These are phyloP conservation scores for Platerodrilus igneus DNA, from an alignment of 2,888 invertebrate genomes.

Conservation along the genomic window DNA sequence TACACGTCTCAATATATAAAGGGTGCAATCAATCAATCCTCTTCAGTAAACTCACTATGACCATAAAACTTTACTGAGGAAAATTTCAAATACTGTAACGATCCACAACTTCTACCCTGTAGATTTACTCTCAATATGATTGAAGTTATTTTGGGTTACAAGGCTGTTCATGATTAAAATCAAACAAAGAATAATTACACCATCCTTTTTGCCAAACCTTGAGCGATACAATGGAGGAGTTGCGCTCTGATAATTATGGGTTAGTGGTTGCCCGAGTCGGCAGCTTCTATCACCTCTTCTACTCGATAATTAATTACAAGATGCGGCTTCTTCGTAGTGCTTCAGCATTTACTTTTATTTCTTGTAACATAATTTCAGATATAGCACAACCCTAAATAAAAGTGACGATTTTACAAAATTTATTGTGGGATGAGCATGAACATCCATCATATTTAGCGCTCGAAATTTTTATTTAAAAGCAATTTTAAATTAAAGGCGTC, in stretches of 20 bases:
- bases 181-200: constrained; percentile 8
- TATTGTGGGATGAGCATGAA: constrained; percentile 28
- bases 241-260: constrained; percentile 33
- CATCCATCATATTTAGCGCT: constrained; percentile 22
- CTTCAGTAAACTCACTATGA: constrained; percentile 22
- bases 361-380: constrained; percentile 29
- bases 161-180: neutral
- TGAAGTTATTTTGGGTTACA: neutral
- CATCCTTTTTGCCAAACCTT: constrained; percentile 15
- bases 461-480: constrained; percentile 8
- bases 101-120: constrained; percentile 16
- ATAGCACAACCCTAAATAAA: constrained; percentile 32
- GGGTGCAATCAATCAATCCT: constrained; percentile 29
- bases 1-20: constrained; percentile 27
- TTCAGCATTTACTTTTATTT: constrained; percentile 30
- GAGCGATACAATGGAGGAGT: constrained; percentile 20
- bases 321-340: constrained; percentile 29
- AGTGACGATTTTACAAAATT: constrained; percentile 31
- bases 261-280: constrained; percentile 33
- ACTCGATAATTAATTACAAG: constrained; percentile 31
- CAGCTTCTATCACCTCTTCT: constrained; percentile 25
- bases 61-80: constrained; percentile 16
- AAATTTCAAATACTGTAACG: constrained; percentile 16
- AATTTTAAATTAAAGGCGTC: constrained; percentile 12
- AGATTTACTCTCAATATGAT: constrained; percentile 11